phyloP scores from a whole-genome alignment of 1,140 invertebrate species.

The Drosophila tristis region DNA sequence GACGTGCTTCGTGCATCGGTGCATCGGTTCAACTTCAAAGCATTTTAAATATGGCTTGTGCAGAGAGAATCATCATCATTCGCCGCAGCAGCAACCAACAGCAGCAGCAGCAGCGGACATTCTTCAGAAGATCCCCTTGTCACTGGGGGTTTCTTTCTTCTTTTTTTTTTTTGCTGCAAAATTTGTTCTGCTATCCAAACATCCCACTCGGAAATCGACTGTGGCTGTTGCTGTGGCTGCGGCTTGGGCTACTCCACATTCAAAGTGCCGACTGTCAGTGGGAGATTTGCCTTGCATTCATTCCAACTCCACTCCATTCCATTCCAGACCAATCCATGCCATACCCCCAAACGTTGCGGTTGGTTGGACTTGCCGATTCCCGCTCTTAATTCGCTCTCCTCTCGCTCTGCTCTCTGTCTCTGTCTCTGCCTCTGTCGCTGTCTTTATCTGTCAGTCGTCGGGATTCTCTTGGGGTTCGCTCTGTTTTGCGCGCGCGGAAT shows the following conservation, averaged over 20 bases:
- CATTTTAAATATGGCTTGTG: constrained; percentile 71
- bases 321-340: not conserved
- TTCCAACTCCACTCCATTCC: constrained; percentile 11
- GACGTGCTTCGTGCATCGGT: not conserved
- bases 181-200: constrained; percentile 80
- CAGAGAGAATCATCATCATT: constrained; percentile 35
- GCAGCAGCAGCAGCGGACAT: constrained; percentile 16
- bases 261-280: constrained; percentile 77
- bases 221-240: not conserved
- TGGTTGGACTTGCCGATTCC: constrained; percentile 39
- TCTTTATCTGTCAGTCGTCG: constrained; percentile 40
- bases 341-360: too few species aligned
- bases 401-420: not conserved
- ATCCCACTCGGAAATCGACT: constrained; percentile 65
- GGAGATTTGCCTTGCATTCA: constrained; percentile 67
- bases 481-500: constrained; percentile 48
- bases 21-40: constrained; percentile 66
- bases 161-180: constrained; percentile 68
- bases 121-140: constrained; percentile 43
- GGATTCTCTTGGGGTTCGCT: constrained; percentile 18
- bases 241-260: constrained; percentile 46
- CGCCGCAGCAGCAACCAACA: not conserved
- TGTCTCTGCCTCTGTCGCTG: not conserved
- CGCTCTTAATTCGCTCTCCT: constrained; percentile 45
- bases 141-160: constrained; percentile 42